Evolutionary conservation across 2,797 vertebrate genomes (phyloP).

Genomic region (Enteromius viviparus): DNA sequence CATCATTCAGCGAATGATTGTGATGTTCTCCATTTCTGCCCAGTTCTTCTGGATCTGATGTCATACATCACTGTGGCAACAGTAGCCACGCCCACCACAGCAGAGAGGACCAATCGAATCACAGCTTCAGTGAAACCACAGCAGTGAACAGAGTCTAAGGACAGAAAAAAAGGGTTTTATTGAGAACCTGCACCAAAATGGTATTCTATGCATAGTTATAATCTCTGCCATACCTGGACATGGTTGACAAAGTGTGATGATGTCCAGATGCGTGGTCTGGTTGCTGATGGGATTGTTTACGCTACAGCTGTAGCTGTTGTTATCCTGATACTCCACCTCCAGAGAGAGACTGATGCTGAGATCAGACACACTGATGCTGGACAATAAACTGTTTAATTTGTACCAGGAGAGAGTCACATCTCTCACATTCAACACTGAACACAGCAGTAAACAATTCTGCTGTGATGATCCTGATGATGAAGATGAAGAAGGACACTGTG

Average conservation of each 20-base stretch:
- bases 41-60: neutral
- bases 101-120: constrained; percentile 2
- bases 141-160: neutral
- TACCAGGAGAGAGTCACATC: constrained; percentile 3
- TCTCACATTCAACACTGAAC: neutral
- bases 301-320: neutral
- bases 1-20: neutral
- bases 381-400: neutral
- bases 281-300: accelerated
- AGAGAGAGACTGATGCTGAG: too few relatives aligned
- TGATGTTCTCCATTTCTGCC: neutral
- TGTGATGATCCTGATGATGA: neutral
- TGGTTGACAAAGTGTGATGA: neutral
- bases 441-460: neutral
- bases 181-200: neutral
- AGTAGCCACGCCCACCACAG: constrained; percentile 3
- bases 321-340: neutral
- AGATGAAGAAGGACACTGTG: neutral
- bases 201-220: neutral
- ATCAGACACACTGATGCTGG: too few relatives aligned
- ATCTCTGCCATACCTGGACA: neutral
- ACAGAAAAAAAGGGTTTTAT: neutral
- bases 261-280: neutral
- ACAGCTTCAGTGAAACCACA: neutral
- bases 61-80: neutral